Evolutionary conservation across 92 coral and sea anemone genomes (phyloP), one percentile per base, ranked within the genome.

Genomic region (Micromussa lordhowensis): DNA sequence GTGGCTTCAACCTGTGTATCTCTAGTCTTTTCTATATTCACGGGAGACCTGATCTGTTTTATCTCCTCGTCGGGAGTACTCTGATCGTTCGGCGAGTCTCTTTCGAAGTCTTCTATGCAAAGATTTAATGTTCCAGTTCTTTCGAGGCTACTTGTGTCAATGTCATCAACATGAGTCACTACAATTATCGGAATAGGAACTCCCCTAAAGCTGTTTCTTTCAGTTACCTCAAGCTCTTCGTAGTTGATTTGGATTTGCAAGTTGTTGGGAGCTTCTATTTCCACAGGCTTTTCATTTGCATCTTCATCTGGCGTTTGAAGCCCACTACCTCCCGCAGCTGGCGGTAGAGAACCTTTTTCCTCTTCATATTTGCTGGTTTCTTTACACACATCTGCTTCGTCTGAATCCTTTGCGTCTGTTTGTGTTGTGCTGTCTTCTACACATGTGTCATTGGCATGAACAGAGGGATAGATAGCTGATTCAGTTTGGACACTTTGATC

Each of bases 31-130:
- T 28, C 76, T 21, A 18, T 40, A 14, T 61, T 16, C 18, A 26
- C 22, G 64, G 75, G 21, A 59, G 82, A 24, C 31, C 14, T 28
- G 24, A 9, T 8, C 0, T 79, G 34, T 44, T 48, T 29, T 24
- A 29, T 86, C 66, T 86, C 89, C 53, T 86, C 83, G 24, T 48
- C 82, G 1, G 89, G 89, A 53, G 89, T 86, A 40, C 89, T 86
- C 51, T 77, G 89, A 44, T 86, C 89, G 31, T 78, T 77, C 17
- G 89, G 89, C 13, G 83, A 40, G 61, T 86, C 89, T n/a, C 30
- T 61, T 66, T 77, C 89, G 21, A 86, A 86, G 83, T 77, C 89
- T 49, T 44, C 77, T 22, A 86, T 22, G 68, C 61, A 68, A 16
- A 86, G 83, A 66, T 57, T 66, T 31, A 86, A 78, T 49, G 49